A percentile compares a stretch with the other conserved stretches of the same genome.
These are phyloP conservation scores for Euzetes globulus DNA, from an alignment of 2,888 invertebrate species.

Conservation along the genomic window DNA sequence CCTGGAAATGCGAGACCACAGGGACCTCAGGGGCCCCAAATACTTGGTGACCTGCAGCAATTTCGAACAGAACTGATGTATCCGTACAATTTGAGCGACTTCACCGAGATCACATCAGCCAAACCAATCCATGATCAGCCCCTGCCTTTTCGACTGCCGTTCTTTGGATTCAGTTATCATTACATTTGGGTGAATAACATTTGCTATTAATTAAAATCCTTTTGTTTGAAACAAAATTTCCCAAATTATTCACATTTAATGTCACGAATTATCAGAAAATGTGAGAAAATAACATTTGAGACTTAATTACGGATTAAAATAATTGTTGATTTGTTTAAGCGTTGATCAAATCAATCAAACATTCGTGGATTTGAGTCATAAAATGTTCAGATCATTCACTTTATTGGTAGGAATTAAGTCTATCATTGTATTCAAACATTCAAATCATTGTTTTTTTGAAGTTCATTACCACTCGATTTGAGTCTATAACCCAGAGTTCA, in stretches of 20 bases:
- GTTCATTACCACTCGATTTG: neutral
- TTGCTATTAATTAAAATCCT: neutral
- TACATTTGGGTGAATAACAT: constrained; percentile 56
- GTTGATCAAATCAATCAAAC: neutral
- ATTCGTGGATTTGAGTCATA: neutral
- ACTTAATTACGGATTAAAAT: neutral
- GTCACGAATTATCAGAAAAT: neutral
- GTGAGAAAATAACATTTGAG: neutral
- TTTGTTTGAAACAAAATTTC: neutral
- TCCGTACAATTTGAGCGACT: constrained; percentile 69
- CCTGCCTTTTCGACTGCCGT: constrained; percentile 84
- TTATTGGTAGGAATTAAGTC: neutral
- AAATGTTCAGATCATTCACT: neutral
- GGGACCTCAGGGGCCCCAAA: constrained; percentile 14
- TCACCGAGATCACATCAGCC: constrained; percentile 68
- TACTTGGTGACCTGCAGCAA: constrained; percentile 26
- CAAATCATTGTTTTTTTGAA: neutral
- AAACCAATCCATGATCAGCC: constrained; percentile 80
- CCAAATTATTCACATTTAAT: neutral
- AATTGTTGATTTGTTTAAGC: neutral
- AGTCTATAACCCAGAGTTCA: neutral
- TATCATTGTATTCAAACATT: neutral
- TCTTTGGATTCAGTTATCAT: constrained; percentile 84
- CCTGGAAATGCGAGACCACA: constrained; percentile 31
- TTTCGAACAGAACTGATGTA: constrained; percentile 69